These are phyloP conservation scores for Ictidomys tridecemlineatus DNA, from an alignment of 2,113 vertebrate species.

Conservation along the genomic window DNA sequence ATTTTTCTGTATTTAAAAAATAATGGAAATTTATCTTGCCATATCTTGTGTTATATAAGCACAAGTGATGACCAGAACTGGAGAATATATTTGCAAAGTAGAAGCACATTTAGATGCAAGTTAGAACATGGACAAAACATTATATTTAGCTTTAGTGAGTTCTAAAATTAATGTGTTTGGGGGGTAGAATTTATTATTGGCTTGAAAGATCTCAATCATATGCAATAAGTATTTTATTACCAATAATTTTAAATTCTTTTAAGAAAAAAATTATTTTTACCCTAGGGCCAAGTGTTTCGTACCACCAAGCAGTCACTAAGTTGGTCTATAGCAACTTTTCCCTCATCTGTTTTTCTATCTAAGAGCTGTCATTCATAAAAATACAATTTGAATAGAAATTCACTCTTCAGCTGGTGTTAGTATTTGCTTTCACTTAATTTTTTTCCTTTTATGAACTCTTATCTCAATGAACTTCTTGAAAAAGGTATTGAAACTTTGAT, in stretches of 20 bases:
- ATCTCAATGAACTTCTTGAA: slow-evolving; percentile 1
- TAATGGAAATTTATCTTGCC: slow-evolving; percentile 56
- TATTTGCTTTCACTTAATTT: slow-evolving; percentile 1
- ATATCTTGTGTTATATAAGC: neutral
- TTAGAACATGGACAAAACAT: slow-evolving; percentile 10
- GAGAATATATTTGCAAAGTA: slow-evolving; percentile 46
- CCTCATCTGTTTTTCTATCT: neutral
- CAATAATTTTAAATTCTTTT: slow-evolving; percentile 62
- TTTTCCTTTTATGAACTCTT: neutral
- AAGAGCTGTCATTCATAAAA: slow-evolving; percentile 6
- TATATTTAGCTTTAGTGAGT: slow-evolving; percentile 37
- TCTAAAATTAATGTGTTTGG: slow-evolving; percentile 46
- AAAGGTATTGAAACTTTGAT: slow-evolving; percentile 62
- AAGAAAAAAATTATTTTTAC: slow-evolving; percentile 60
- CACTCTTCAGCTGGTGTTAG: neutral
- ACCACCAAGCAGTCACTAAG: slow-evolving; percentile 8
- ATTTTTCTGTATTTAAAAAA: slow-evolving; percentile 69
- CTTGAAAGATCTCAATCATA: slow-evolving; percentile 26
- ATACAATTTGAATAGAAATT: slow-evolving; percentile 8
- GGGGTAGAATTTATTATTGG: slow-evolving; percentile 52
- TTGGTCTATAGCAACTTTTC: neutral
- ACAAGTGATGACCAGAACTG: slow-evolving; percentile 16
- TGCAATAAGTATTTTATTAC: slow-evolving; percentile 65
- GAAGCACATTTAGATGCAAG: neutral
- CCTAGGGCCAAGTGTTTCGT: neutral